phyloP scores from a whole-genome alignment of 2,113 vertebrate species.

The Centropus bengalensis region DNA sequence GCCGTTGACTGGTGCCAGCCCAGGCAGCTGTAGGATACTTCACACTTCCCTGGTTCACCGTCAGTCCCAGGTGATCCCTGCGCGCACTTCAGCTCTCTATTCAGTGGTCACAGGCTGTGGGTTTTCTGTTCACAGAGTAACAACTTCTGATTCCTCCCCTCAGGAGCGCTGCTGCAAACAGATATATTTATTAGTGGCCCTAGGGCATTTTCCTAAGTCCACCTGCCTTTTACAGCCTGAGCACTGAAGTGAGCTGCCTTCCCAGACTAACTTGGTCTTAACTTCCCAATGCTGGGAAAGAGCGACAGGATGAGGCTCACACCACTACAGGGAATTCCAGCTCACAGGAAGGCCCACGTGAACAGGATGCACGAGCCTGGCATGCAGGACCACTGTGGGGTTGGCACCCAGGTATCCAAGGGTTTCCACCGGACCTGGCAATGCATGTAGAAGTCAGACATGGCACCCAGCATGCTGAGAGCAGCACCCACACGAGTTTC shows the following conservation, averaged over 20 bases:
- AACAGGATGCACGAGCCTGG: fast-evolving
- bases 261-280: background rate
- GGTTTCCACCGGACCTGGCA: fast-evolving
- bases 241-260: background rate
- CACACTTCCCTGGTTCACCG: fast-evolving
- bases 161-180: background rate
- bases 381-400: fast-evolving
- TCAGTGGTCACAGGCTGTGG: background rate
- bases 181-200: background rate
- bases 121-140: background rate
- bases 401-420: background rate
- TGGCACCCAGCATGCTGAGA: background rate
- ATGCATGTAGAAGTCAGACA: background rate
- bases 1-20: background rate
- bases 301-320: fast-evolving
- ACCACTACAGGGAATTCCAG: background rate
- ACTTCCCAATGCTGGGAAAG: background rate
- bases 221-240: background rate
- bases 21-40: background rate
- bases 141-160: background rate
- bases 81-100: background rate
- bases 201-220: background rate
- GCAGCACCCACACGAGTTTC: background rate
- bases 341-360: background rate
- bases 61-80: background rate